These are phyloP conservation scores for Acropora tenuis DNA, from an alignment of 64 coral and sea anemone genomes.

Conservation along the genomic window DNA sequence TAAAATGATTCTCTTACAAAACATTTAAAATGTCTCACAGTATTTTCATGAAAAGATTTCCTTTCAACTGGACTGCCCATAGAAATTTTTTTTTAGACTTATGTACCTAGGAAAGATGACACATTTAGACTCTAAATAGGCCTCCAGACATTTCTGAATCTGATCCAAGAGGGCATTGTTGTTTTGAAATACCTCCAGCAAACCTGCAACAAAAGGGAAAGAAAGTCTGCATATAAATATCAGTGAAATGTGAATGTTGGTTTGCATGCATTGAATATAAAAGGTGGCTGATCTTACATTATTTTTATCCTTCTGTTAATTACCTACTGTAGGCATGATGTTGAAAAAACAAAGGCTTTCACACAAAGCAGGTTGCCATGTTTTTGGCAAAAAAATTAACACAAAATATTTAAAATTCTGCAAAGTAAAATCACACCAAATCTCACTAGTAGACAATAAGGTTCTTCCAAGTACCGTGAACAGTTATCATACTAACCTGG, in stretches of 20 bases:
- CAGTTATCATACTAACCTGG: slow-evolving; percentile 60
- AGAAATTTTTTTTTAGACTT: neutral
- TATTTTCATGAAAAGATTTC: too few relatives aligned
- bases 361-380: too few relatives aligned
- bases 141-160: slow-evolving; percentile 99
- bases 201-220: slow-evolving; percentile 54
- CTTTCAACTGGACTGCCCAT: too few relatives aligned
- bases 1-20: too few relatives aligned
- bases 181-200: slow-evolving; percentile 98
- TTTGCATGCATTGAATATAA: too few relatives aligned
- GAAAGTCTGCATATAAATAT: neutral
- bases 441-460: too few relatives aligned
- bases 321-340: too few relatives aligned
- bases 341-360: too few relatives aligned
- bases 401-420: too few relatives aligned
- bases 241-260: neutral
- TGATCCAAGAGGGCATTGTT: slow-evolving; percentile 98
- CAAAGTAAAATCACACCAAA: too few relatives aligned
- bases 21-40: too few relatives aligned
- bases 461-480: neutral
- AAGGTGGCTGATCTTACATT: neutral
- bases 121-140: slow-evolving; percentile 97
- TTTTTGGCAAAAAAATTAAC: too few relatives aligned
- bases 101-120: slow-evolving; percentile 96
- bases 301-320: neutral